Evolutionary conservation across 2,113 vertebrate genomes (phyloP).

Genomic region (Grallaria varia): DNA sequence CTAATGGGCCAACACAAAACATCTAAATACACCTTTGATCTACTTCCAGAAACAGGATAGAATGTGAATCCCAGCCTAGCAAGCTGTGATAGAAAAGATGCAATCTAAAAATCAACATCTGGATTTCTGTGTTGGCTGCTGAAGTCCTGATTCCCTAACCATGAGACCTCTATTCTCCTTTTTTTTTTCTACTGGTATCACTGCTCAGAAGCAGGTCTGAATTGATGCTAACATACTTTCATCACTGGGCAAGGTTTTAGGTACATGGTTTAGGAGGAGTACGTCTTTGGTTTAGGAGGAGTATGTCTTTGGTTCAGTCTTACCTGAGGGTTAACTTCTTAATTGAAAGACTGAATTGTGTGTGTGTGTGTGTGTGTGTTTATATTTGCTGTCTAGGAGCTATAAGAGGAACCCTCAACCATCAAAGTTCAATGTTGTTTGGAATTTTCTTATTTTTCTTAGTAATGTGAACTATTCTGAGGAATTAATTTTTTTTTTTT

Average conservation of each 20-base stretch:
- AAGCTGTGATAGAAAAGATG: background rate
- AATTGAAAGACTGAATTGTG: background rate
- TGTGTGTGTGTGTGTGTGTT: background rate
- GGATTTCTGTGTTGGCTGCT: background rate
- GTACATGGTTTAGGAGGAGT: background rate
- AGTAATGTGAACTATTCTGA: background rate
- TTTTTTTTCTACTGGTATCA: background rate
- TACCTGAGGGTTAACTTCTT: background rate
- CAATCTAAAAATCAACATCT: background rate
- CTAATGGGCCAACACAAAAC: background rate
- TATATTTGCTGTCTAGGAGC: background rate
- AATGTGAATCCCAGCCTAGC: background rate
- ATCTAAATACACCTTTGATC: background rate
- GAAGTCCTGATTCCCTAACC: background rate
- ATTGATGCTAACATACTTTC: background rate
- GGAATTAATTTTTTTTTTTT: background rate
- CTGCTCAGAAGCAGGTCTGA: background rate
- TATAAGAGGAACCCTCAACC: background rate
- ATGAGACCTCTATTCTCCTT: background rate
- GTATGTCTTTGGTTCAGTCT: background rate
- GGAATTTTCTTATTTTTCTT: background rate
- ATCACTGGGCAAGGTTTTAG: background rate
- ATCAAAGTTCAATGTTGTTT: background rate
- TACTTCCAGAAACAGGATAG: background rate
- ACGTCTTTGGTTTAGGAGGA: background rate